Evolutionary conservation across 2,888 invertebrate genomes (phyloP).

Genomic region (Dryobotodes eremita): DNA sequence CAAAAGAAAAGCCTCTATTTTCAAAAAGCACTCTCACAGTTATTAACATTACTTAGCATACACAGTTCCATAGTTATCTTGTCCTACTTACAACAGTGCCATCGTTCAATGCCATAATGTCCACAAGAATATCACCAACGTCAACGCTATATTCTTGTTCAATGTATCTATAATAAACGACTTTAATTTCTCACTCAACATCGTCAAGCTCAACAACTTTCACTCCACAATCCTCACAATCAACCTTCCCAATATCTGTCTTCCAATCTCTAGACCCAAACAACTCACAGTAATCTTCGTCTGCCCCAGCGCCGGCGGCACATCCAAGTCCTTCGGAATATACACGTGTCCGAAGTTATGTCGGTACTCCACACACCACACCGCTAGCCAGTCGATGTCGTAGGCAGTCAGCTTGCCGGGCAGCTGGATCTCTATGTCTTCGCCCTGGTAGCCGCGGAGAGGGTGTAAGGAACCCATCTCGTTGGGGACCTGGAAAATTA

Average conservation of each 20-base stretch:
- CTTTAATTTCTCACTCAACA: too few species aligned
- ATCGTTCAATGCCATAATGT: too few species aligned
- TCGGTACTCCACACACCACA: conserved; percentile 97
- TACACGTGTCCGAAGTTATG: conserved; percentile 98
- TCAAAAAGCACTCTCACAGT: too few species aligned
- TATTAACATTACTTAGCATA: too few species aligned
- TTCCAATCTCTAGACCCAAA: too few species aligned
- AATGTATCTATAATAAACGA: too few species aligned
- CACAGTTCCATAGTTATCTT: too few species aligned
- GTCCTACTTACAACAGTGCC: too few species aligned
- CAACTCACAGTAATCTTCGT: conserved; percentile 96
- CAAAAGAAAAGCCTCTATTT: too few species aligned
- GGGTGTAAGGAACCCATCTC: conserved; percentile 96
- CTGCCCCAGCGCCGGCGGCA: conserved; percentile 97
- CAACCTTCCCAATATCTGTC: not conserved
- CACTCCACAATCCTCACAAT: not conserved
- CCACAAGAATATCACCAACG: too few species aligned
- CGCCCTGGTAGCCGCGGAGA: conserved; percentile 96
- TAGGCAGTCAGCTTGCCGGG: conserved; percentile 96
- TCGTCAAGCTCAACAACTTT: too few species aligned
- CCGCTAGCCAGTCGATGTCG: conserved; percentile 97
- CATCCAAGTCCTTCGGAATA: conserved; percentile 96
- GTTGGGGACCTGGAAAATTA: conserved; percentile 93
- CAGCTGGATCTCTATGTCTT: conserved; percentile 97
- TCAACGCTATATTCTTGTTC: too few species aligned